phyloP scores from a whole-genome alignment of 2,113 vertebrate genomes.

The Galemys pyrenaicus region DNA sequence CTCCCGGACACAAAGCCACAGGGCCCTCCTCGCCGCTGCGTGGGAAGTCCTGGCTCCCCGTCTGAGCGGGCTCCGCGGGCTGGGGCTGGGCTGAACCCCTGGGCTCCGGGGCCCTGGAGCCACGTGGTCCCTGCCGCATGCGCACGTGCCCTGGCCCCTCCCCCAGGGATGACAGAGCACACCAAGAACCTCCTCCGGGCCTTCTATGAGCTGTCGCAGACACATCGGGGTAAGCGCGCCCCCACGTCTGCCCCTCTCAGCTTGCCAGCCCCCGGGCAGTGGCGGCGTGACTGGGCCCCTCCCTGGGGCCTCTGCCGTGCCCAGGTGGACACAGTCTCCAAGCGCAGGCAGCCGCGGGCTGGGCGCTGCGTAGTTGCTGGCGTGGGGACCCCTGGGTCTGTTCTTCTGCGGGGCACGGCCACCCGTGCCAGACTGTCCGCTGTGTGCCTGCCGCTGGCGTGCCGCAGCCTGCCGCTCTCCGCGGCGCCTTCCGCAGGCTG shows the following conservation, averaged over 20 bases:
- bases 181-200: constrained; percentile 95
- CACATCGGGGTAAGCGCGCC: constrained; percentile 92
- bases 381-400: background rate
- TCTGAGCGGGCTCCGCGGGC: background rate
- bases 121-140: background rate
- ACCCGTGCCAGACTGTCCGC: accelerated
- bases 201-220: constrained; percentile 98
- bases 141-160: background rate
- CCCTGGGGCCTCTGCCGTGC: background rate
- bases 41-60: background rate
- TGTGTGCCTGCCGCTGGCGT: accelerated
- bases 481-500: no score
- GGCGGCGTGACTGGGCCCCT: background rate
- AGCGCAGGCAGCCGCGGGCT: background rate
- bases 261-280: background rate
- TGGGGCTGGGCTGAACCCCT: background rate
- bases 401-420: background rate
- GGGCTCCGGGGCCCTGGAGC: background rate
- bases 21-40: background rate
- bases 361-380: background rate
- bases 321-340: background rate
- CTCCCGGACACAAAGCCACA: background rate
- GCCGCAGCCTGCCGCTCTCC: accelerated
- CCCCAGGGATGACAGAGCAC: constrained; percentile 95
- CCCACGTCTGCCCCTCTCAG: background rate